Base-by-base conservation (phyloP, 2,113 vertebrate species). In the Verasper variegatus region DNA sequence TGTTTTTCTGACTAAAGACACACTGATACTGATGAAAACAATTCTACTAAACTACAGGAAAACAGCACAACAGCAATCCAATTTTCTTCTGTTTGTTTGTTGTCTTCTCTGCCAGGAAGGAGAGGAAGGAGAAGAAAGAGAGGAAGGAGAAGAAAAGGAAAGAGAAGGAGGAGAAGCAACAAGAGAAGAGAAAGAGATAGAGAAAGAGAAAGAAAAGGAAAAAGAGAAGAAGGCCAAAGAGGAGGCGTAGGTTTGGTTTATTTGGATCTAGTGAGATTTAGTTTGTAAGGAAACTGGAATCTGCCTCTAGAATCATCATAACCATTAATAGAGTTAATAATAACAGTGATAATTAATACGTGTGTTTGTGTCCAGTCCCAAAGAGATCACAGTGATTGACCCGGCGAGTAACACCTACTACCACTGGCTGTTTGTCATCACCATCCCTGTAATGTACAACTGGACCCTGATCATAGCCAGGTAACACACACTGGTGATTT, bases 361-460 rank as follows among this genome's bases (percentile, higher is more conserved):
- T 55, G 51, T 55, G 51, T 55, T 12, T 80, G 21, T 81, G 21
- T 64, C 11, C 87, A 99, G 97, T 24, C 88, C 92, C 13, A 96
- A 95, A 86, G 95, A 97, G 74, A 90, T 97, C 74, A 70, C 70
- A 9, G 91, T 96, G 47, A 91, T 99, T 23, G 96, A 99, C 68
- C 97, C 98, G 18, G 93, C 97, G 0, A 95, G 96, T 61, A 97
- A 97, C 88, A 90, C 26, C 0, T 99, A 99, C 89, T 99, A 99
- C 88, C 92, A 97, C 81, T 99, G 98, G 98, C 92, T 99, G 37
- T 90, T 95, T 14, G 80, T 97, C 51, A 98, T 99, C 91, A 96
- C 97, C 14, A 66, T 98, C 82, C 98, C 98, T 14, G 97, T 99
- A 64, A 97, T 99, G 97, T 99, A 99, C 91, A 99, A 99, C 93